These are phyloP conservation scores for Mantis religiosa DNA, from an alignment of 2,888 invertebrate genomes.

Conservation along the genomic window DNA sequence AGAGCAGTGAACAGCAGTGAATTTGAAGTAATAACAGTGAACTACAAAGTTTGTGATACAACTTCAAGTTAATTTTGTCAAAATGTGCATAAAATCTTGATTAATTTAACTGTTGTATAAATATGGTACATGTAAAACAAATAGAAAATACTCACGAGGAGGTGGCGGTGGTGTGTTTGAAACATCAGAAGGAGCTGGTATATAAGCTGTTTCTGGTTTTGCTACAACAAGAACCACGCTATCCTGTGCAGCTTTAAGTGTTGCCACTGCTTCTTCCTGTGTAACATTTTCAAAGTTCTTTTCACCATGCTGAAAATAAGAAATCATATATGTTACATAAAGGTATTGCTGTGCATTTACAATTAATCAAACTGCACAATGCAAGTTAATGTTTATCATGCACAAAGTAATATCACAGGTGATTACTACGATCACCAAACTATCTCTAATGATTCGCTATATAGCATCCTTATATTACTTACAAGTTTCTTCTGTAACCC, in stretches of 20 bases:
- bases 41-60: no score
- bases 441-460: no score
- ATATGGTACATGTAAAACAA: slow-evolving; percentile 17
- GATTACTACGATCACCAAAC: no score
- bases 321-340: background rate
- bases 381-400: no score
- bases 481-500: no score
- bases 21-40: no score
- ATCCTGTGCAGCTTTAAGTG: slow-evolving; percentile 91
- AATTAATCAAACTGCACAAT: no score
- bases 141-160: slow-evolving; percentile 41
- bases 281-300: slow-evolving; percentile 91
- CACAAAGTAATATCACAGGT: no score
- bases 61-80: no score
- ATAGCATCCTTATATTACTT: no score
- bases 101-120: background rate
- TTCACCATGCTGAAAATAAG: slow-evolving; percentile 65
- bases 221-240: slow-evolving; percentile 77
- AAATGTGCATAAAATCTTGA: no score
- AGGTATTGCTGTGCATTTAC: background rate
- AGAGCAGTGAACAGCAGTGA: no score
- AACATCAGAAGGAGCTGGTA: slow-evolving; percentile 47
- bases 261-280: slow-evolving; percentile 95
- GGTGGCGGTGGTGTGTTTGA: slow-evolving; percentile 55
- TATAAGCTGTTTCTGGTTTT: slow-evolving; percentile 60